A percentile compares a stretch with the other conserved stretches of the same genome.
These are phyloP conservation scores for Toxonevra muliebris DNA, from an alignment of 2,888 invertebrate species.

Conservation along the genomic window DNA sequence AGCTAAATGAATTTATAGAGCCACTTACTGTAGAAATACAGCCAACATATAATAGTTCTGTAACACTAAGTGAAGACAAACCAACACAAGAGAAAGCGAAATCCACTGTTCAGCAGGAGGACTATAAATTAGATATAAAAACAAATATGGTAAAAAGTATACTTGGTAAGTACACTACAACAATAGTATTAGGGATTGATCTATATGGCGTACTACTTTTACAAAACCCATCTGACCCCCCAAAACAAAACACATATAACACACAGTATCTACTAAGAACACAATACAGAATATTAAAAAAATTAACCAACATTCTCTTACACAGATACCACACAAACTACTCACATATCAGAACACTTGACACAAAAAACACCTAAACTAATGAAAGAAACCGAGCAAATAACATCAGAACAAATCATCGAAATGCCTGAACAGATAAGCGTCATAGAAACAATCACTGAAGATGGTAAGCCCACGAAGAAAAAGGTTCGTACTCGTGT, in stretches of 20 bases:
- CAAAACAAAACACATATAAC: conserved; percentile 56
- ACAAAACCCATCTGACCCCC: conserved; percentile 42
- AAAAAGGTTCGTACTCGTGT: conserved; percentile 42
- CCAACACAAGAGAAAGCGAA: conserved; percentile 21
- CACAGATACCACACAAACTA: conserved; percentile 62
- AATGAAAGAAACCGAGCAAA: conserved; percentile 37
- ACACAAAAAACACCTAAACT: conserved; percentile 62
- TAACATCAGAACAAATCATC: conserved; percentile 27
- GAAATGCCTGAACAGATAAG: conserved; percentile 37
- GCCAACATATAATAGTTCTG: conserved; percentile 22
- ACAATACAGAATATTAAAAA: conserved; percentile 52
- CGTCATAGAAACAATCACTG: conserved; percentile 9
- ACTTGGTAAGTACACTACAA: conserved; percentile 51
- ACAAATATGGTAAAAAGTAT: conserved; percentile 41
- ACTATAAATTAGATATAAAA: conserved; percentile 27
- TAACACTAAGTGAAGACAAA: conserved; percentile 16
- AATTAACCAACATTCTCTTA: conserved; percentile 51
- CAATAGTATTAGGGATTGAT: conserved; percentile 41
- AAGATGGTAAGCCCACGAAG: conserved; percentile 37
- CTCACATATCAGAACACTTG: conserved; percentile 63
- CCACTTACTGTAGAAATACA: conserved; percentile 26
- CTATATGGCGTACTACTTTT: conserved; percentile 63
- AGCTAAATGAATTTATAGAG: conserved; percentile 7
- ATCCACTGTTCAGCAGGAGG: conserved; percentile 21
- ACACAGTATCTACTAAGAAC: conserved; percentile 49